Evolutionary conservation across 1,140 invertebrate species (phyloP), one percentile per base, ranked within the genome.

Genomic region (Lordiphosa collinella): DNA sequence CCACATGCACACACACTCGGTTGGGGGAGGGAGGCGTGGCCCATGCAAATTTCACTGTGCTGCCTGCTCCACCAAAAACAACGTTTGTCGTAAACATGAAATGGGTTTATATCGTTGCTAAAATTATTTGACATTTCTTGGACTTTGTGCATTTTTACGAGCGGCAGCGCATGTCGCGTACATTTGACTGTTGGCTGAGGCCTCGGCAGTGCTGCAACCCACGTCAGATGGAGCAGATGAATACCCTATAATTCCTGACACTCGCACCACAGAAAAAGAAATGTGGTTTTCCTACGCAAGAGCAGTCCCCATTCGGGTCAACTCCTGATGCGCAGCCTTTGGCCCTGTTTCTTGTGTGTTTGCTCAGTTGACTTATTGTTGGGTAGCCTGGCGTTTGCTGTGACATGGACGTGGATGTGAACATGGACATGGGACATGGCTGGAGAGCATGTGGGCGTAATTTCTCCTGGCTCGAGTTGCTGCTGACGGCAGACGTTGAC

Each of bases 51-150:
- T 71, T 52, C 41, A 51, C 48, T 64, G 46, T 62, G 58, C 46
- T 50, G 48, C 37, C 57, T 12, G 49, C 54, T 51, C 62, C 46
- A 50, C 56, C 41, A 37, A 10, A 34, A 47, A 18, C 7, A 48
- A 54, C 70, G 70, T 64, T 79, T 73, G 72, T 73, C 79, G 79
- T 78, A 85, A 80, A 87, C 84, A 87, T 74, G 85, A 87, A 87
- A 87, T 87, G 85, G 85, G 85, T 80, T 87, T 87, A 85, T 87
- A 87, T 84, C 85, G 79, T 73, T 85, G 79, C 86, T 85, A 80
- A 84, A 87, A 85, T 87, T 87, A 87, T 87, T 87, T 87, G 85
- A 87, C 85, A 80, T 87, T 85, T 87, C 84, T 87, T 86, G 76
- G 69, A 79, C 76, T 79, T 74, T 79, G 69, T 65, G 66, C 75